Evolutionary conservation across 2,888 invertebrate genomes (phyloP), one percentile per base, ranked within the genome.

Genomic region (Diloba caeruleocephala): DNA sequence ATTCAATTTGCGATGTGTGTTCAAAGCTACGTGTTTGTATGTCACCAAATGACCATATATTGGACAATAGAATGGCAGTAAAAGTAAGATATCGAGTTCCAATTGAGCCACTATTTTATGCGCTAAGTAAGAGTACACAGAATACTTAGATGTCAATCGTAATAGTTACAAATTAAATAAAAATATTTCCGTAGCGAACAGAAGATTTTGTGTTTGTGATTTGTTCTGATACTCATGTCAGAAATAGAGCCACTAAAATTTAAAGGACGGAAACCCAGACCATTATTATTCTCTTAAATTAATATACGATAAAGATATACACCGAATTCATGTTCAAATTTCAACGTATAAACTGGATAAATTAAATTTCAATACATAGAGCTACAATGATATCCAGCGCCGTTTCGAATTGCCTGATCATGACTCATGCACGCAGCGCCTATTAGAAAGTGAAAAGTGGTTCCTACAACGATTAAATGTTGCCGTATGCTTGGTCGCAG

Each of bases 31-130:
- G 62, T 69, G 51, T 65, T 51, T 75, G 73, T 71, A 63, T 79
- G 34, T 61, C 67, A 66, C 43, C 54, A 69, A 64, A 70, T 72
- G 64, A 73, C 68, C 65, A 62, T 41, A 65, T 55, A 4, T 49
- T 46, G 53, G 59, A 69, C 67, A 76, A 76, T 52, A 75, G 66
- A 48, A 38, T 57, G 52, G 45, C 55, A 72, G 55, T 61, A 62
- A 78, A 79, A 87, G 71, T 84, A 74, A 87, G 82, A 84, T 78
- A 78, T 87, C 82, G 81, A 67, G 52, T 70, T 62, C 62, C 54
- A 50, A 66, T 65, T 61, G 53, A 28, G 31, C 8, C 44, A 50
- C 13, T 32, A 36, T 48, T 58, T 51, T 44, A 44, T n/a, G 13
- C 15, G 10, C 17, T 5, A n/a, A n/a, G 1, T 10, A 6, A 6